These are phyloP conservation scores for Pelusios castaneus DNA, from an alignment of 2,113 vertebrate species.

Conservation along the genomic window DNA sequence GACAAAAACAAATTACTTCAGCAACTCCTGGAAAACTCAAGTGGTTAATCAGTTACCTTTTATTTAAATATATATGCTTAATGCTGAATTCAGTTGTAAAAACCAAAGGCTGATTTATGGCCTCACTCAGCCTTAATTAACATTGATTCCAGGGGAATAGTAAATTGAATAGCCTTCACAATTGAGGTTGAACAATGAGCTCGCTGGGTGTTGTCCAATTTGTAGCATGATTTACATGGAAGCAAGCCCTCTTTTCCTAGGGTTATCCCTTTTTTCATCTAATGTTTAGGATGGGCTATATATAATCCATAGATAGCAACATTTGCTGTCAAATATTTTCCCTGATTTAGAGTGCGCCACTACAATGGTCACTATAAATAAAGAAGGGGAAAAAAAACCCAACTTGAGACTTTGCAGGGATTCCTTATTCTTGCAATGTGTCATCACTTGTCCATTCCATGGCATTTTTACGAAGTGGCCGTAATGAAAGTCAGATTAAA, in stretches of 20 bases:
- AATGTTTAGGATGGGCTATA: constrained; percentile 87
- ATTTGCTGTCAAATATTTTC: constrained; percentile 90
- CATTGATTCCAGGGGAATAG: constrained; percentile 89
- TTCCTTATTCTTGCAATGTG: constrained; percentile 89
- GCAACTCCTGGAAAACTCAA: constrained; percentile 75
- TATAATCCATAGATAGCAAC: constrained; percentile 89
- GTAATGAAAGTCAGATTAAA: constrained; percentile 98
- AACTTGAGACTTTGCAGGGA: constrained; percentile 92
- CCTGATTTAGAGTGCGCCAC: constrained; percentile 92
- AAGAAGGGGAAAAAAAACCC: constrained; percentile 81
- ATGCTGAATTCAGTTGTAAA: constrained; percentile 83
- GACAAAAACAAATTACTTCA: constrained; percentile 75
- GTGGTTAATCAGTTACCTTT: constrained; percentile 85
- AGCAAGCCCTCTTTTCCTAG: constrained; percentile 83
- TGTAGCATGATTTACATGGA: constrained; percentile 96
- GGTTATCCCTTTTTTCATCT: constrained; percentile 87
- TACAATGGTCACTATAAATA: constrained; percentile 92
- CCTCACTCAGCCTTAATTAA: constrained; percentile 91
- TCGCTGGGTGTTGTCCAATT: constrained; percentile 93
- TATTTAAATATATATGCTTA: constrained; percentile 87
- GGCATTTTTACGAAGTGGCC: constrained; percentile 99
- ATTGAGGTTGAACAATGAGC: constrained; percentile 90
- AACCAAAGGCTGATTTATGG: constrained; percentile 91
- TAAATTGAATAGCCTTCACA: constrained; percentile 91
- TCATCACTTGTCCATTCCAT: constrained; percentile 89